A percentile compares a stretch with the other conserved stretches of the same genome.
Conservation (phyloP, 2,888 invertebrate species). For the Conchocele bisecta region DNA sequence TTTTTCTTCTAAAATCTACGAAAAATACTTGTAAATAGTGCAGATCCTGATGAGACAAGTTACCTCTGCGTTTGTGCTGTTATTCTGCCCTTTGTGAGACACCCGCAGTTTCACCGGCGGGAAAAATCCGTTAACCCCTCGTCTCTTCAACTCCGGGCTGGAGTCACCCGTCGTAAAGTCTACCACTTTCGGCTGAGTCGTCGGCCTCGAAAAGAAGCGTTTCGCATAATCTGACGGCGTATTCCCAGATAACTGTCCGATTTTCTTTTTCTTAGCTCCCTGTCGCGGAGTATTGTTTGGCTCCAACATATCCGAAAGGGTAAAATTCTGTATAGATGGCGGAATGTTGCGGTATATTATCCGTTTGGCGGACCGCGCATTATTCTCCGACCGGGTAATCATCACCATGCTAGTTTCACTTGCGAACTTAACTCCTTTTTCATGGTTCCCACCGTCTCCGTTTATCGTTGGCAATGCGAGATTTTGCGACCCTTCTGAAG, state of each 20-base stretch:
- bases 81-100: too few species aligned
- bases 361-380: conserved; percentile 20
- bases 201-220: conserved; percentile 66
- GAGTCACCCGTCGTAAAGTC: conserved; percentile 65
- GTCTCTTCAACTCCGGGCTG: conserved; percentile 42
- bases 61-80: too few species aligned
- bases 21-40: too few species aligned
- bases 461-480: too few species aligned
- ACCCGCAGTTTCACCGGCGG: conserved; percentile 67
- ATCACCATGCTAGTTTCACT: too few species aligned
- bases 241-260: conserved; percentile 63
- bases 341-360: conserved; percentile 67
- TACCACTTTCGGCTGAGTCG: conserved; percentile 70
- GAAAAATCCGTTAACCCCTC: conserved; percentile 69
- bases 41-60: too few species aligned
- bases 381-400: too few species aligned
- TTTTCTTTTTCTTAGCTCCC: conserved; percentile 52
- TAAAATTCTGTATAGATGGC: conserved; percentile 64
- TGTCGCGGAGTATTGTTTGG: conserved; percentile 29
- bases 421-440: background rate
- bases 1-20: too few species aligned
- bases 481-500: too few species aligned
- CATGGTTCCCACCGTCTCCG: background rate
- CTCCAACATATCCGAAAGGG: conserved; percentile 64
- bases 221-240: conserved; percentile 69